Conservation (phyloP, 1,140 invertebrate species). For the Dermatophagoides farinae region DNA sequence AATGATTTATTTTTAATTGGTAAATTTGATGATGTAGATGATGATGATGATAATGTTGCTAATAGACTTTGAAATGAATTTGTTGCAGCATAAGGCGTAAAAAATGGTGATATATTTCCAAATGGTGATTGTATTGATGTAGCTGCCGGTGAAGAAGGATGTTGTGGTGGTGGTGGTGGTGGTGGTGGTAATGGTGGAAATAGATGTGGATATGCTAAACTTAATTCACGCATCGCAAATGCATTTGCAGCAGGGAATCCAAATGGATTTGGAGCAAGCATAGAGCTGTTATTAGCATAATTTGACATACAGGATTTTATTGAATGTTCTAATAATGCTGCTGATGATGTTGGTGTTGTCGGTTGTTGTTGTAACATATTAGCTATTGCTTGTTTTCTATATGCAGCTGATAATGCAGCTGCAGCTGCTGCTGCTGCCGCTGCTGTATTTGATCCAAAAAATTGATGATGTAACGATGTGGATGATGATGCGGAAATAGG, state of each 20-base stretch:
- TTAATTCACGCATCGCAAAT: conserved; percentile 5
- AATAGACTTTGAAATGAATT: conserved; percentile 15
- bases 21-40: neutral
- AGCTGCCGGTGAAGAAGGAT: neutral
- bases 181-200: neutral
- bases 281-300: neutral
- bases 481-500: neutral
- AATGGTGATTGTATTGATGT: neutral
- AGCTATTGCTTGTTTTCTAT: neutral
- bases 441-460: conserved; percentile 9
- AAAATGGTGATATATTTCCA: conserved; percentile 5
- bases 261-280: conserved; percentile 3
- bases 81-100: neutral
- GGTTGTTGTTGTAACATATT: neutral
- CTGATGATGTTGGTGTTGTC: neutral
- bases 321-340: neutral
- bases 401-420: neutral
- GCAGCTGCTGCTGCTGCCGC: conserved; percentile 5
- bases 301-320: conserved; percentile 2
- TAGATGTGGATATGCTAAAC: conserved; percentile 6
- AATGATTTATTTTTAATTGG: too few species aligned
- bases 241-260: neutral
- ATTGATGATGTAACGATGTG: neutral
- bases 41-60: conserved; percentile 13
- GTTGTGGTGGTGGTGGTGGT: too few species aligned